phyloP scores from a whole-genome alignment of 2,797 vertebrate species.

The Nasua narica region DNA sequence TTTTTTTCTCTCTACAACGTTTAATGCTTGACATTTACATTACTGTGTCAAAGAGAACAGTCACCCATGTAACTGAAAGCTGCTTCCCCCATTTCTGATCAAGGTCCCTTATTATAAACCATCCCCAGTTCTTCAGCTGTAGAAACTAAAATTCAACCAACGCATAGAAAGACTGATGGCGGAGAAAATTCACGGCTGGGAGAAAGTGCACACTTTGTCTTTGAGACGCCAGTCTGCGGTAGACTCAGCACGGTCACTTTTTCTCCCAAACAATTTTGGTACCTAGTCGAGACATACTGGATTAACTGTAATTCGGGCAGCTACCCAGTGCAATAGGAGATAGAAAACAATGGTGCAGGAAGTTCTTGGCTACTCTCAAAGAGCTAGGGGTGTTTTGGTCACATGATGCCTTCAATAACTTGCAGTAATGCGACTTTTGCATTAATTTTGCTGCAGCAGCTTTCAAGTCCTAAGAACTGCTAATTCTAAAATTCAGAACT shows the following conservation, averaged over 20 bases:
- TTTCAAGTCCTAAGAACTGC: neutral
- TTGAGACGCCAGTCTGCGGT: neutral
- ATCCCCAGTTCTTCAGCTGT: neutral
- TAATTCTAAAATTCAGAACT: neutral
- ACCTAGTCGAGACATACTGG: slow-evolving; percentile 1
- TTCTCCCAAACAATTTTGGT: neutral
- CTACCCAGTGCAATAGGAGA: neutral
- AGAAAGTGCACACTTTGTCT: slow-evolving; percentile 12
- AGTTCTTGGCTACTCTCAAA: neutral
- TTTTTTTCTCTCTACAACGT: neutral
- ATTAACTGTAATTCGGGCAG: neutral
- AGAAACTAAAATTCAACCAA: slow-evolving; percentile 41
- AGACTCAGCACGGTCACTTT: neutral
- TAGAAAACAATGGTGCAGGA: neutral
- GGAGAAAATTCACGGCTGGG: neutral
- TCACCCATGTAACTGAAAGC: neutral
- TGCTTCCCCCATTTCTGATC: neutral
- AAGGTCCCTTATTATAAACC: neutral
- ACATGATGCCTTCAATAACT: neutral
- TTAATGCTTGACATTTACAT: neutral
- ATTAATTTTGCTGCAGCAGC: neutral
- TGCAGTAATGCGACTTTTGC: neutral
- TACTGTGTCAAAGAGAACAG: slow-evolving; percentile 41
- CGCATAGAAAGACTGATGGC: neutral
- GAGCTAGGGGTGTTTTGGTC: neutral